Evolutionary conservation across 2,888 invertebrate genomes (phyloP).

Genomic region (Melangyna quadrimaculata): DNA sequence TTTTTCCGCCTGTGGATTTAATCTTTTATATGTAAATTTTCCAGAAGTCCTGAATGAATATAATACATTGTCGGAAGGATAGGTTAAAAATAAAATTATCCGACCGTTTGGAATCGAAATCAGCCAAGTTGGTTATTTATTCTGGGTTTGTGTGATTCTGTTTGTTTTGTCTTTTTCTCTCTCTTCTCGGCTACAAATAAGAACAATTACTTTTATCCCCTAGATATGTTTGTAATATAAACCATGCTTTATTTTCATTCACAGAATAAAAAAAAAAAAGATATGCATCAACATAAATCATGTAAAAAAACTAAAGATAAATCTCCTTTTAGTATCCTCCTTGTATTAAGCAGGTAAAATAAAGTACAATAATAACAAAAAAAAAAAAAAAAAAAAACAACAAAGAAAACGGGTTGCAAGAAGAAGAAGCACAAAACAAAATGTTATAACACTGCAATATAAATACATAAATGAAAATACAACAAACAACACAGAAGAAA

Average conservation of each 20-base stretch:
- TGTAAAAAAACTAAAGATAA: slow-evolving; percentile 39
- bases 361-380: slow-evolving; percentile 6
- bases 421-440: neutral
- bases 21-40: neutral
- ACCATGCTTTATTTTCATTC: slow-evolving; percentile 1
- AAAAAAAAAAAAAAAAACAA: slow-evolving; percentile 9
- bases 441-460: slow-evolving; percentile 41
- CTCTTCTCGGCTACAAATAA: slow-evolving; percentile 1
- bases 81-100: neutral
- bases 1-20: neutral
- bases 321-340: slow-evolving; percentile 27
- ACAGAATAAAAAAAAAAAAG: slow-evolving; percentile 6
- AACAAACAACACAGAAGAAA: slow-evolving; percentile 4
- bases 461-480: neutral
- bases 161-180: neutral
- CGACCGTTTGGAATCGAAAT: neutral
- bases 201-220: neutral
- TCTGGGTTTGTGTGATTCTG: neutral
- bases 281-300: slow-evolving; percentile 43
- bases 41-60: neutral
- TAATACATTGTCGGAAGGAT: neutral
- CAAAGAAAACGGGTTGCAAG: neutral
- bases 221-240: neutral
- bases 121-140: slow-evolving; percentile 6
- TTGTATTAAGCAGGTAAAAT: slow-evolving; percentile 19